These are phyloP conservation scores for Thaleichthys pacificus DNA, from an alignment of 2,797 vertebrate genomes.

Conservation along the genomic window DNA sequence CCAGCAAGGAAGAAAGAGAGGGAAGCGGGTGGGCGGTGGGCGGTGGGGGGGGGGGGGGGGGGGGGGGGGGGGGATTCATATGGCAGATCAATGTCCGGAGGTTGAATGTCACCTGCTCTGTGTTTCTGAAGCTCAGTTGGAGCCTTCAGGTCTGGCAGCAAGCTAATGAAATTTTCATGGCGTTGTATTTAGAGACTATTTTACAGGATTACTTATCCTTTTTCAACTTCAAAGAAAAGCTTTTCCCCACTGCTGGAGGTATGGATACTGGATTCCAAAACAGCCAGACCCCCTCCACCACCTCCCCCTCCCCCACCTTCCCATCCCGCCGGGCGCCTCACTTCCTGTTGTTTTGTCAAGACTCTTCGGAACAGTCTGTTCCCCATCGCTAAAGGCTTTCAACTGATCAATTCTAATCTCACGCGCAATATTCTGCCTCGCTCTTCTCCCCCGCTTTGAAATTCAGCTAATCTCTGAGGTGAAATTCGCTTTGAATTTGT, in stretches of 20 bases:
- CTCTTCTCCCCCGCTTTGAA: constrained; percentile 31
- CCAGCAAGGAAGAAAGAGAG: background rate
- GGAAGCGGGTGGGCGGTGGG: background rate
- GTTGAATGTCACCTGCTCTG: constrained; percentile 58
- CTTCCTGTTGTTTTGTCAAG: background rate
- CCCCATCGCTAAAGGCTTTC: constrained; percentile 37
- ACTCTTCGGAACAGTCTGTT: background rate
- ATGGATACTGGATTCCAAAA: constrained; percentile 22
- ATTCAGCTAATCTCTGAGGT: constrained; percentile 47
- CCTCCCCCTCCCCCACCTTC: constrained; percentile 5
- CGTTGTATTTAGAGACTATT: constrained; percentile 71
- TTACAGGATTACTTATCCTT: constrained; percentile 72
- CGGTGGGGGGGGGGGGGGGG: background rate
- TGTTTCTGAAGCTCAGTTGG: constrained; percentile 37
- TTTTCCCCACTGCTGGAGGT: constrained; percentile 62
- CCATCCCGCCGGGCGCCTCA: background rate
- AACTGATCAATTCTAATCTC: constrained; percentile 51
- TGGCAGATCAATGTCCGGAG: constrained; percentile 56
- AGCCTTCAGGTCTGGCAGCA: constrained; percentile 44
- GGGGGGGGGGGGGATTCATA: background rate
- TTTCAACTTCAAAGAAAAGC: constrained; percentile 71
- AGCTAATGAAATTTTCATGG: constrained; percentile 72
- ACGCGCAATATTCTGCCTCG: constrained; percentile 49
- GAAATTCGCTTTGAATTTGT: constrained; percentile 32
- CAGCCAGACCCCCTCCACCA: constrained; percentile 16